Base-by-base conservation (phyloP, 2,888 invertebrate species). In the Lithophane ornitopus region DNA sequence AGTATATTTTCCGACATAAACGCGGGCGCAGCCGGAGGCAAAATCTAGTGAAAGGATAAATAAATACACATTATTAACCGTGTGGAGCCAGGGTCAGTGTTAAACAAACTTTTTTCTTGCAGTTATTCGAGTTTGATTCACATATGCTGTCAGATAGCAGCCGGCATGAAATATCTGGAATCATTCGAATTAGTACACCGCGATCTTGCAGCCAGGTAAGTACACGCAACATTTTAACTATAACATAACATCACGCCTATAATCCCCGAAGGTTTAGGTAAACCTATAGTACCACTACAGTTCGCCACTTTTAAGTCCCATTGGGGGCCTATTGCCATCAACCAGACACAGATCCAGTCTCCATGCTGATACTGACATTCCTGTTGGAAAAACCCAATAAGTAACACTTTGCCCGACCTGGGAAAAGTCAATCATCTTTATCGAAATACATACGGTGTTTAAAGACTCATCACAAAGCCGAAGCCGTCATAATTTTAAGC, bases 161-260 rank as follows among this genome's bases (percentile, higher is more conserved):
- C 98, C 71, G 99, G 99, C 85, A 99, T 99, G 98, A 98, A 98
- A 93, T 99, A 99, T 94, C 97, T 99, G 94, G 99, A 99, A 95
- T 98, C 98, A 66, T 97, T 98, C 94, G 98, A 98, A 93, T 97
- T 99, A 95, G 98, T 99, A 71, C 99, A 99, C 95, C 97, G 99
- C 87, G 99, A 99, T 95, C 97, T 99, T 87, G 98, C 99, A 76
- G 98, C 99, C 71, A 97, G 98, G 98, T 98, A 96, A 96, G 82
- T 87, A 16, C 28, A 28, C 1, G 22, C 16, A 52, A 49, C 16
- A 46, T 16, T 59, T 41, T 58, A 56, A 56, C 22, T 28, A 69
- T 28, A 44, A n/a, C n/a, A 54, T 56, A 26, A 6, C 26, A 58
- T 22, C n/a, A 54, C 14, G 56, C 56, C 56, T 14, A 0, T 2